phyloP scores from a whole-genome alignment of 2,113 vertebrate species.

The Leucopsar rothschildi region DNA sequence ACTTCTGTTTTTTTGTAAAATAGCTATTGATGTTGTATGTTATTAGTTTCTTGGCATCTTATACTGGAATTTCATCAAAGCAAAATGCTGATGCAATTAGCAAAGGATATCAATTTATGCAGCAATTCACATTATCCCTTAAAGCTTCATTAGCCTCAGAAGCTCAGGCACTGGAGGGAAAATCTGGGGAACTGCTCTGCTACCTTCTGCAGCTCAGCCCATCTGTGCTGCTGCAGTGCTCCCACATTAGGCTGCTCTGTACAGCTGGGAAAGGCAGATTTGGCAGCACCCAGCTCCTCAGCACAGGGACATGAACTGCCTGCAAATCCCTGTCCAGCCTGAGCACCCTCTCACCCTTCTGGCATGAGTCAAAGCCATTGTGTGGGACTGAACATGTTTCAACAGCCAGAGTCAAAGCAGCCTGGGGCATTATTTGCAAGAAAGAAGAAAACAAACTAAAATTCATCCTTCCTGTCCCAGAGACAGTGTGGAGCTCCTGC shows the following conservation, averaged over 20 bases:
- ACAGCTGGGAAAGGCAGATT: rapidly evolving
- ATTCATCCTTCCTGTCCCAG: background rate
- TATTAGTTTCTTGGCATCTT: constrained; percentile 40
- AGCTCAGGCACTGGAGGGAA: constrained; percentile 16
- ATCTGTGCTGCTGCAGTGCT: background rate
- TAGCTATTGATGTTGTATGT: background rate
- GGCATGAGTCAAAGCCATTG: rapidly evolving
- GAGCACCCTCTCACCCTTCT: background rate
- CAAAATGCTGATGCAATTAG: constrained; percentile 62
- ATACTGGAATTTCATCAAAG: constrained; percentile 13
- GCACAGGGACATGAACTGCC: background rate
- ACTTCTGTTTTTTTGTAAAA: background rate
- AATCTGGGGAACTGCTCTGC: background rate
- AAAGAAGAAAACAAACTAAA: background rate
- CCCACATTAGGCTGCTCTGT: background rate
- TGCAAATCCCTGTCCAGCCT: background rate
- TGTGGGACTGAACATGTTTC: background rate
- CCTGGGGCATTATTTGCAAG: background rate
- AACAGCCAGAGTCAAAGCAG: background rate
- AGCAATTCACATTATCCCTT: constrained; percentile 50
- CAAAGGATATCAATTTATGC: constrained; percentile 53
- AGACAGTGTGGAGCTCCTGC: background rate
- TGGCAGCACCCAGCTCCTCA: background rate
- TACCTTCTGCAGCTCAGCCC: constrained; percentile 29
- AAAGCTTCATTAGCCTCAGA: constrained; percentile 55